Evolutionary conservation across 1,140 invertebrate genomes (phyloP).

Genomic region (Grapholita molesta): DNA sequence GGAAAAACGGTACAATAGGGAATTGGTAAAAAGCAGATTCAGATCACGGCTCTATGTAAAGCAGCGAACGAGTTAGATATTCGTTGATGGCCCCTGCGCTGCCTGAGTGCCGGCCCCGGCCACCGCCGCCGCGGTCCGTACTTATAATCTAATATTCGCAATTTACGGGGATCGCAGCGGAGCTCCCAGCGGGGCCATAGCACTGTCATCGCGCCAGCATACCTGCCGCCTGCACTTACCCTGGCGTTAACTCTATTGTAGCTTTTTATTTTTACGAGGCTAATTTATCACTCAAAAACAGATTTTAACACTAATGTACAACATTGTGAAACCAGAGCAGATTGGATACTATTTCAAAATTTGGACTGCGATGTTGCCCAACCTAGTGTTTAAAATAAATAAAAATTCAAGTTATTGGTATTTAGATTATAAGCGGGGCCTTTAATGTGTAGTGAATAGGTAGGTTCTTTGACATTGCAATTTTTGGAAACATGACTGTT

Average conservation of each 20-base stretch:
- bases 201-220: slow-evolving; percentile 62
- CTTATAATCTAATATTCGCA: slow-evolving; percentile 77
- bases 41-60: slow-evolving; percentile 62
- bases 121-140: slow-evolving; percentile 56
- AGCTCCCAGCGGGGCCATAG: slow-evolving; percentile 58
- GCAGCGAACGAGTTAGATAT: slow-evolving; percentile 62
- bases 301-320: slow-evolving; percentile 19
- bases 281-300: slow-evolving; percentile 47
- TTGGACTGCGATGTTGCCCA: neutral
- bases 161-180: slow-evolving; percentile 72
- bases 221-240: slow-evolving; percentile 61
- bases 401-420: neutral
- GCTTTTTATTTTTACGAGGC: slow-evolving; percentile 48
- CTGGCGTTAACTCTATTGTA: slow-evolving; percentile 48
- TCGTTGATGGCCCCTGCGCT: slow-evolving; percentile 62
- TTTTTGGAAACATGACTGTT: too few species aligned
- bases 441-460: neutral
- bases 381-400: neutral
- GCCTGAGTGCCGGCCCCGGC: slow-evolving; percentile 13
- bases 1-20: slow-evolving; percentile 49
- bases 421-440: neutral
- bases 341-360: neutral
- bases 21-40: slow-evolving; percentile 67
- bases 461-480: too few species aligned
- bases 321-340: neutral